These are phyloP conservation scores for Melanargia galathea DNA, from an alignment of 2,888 invertebrate species.

Conservation along the genomic window DNA sequence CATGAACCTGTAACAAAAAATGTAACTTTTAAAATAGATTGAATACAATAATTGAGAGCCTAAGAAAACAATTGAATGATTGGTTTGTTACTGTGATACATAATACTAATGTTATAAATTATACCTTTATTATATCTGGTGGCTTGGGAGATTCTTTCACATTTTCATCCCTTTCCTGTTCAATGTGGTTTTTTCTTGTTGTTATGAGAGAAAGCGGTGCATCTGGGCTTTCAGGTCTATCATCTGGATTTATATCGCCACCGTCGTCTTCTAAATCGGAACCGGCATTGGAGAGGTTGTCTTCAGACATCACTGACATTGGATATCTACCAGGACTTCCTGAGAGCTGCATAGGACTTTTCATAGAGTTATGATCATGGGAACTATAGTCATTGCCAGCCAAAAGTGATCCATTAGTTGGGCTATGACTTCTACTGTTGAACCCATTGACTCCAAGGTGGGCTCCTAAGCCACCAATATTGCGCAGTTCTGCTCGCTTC, in stretches of 20 bases:
- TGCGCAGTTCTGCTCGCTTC: constrained; percentile 92
- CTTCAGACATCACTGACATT: constrained; percentile 85
- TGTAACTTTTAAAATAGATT: constrained; percentile 3
- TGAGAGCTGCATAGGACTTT: constrained; percentile 83
- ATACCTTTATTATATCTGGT: constrained; percentile 78
- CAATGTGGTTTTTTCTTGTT: constrained; percentile 77
- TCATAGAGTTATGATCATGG: constrained; percentile 82
- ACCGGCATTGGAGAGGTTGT: constrained; percentile 84
- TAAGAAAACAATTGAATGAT: background rate
- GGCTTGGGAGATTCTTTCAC: constrained; percentile 79
- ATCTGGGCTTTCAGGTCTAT: constrained; percentile 84
- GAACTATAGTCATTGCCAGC: constrained; percentile 83
- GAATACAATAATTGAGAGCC: background rate
- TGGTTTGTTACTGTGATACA: background rate
- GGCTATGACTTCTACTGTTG: constrained; percentile 84
- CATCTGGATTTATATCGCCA: constrained; percentile 76
- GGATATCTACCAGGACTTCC: constrained; percentile 82
- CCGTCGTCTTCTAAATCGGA: constrained; percentile 88
- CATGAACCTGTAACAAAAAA: constrained; percentile 66
- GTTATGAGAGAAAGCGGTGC: constrained; percentile 88
- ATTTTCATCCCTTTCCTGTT: constrained; percentile 65
- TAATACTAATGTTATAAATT: background rate
- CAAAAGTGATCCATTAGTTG: constrained; percentile 84
- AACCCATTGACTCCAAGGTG: constrained; percentile 85
- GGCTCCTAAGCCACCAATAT: constrained; percentile 82